Evolutionary conservation across 2,888 invertebrate genomes (phyloP), one percentile per base, ranked within the genome.

Genomic region (Phalera bucephala): DNA sequence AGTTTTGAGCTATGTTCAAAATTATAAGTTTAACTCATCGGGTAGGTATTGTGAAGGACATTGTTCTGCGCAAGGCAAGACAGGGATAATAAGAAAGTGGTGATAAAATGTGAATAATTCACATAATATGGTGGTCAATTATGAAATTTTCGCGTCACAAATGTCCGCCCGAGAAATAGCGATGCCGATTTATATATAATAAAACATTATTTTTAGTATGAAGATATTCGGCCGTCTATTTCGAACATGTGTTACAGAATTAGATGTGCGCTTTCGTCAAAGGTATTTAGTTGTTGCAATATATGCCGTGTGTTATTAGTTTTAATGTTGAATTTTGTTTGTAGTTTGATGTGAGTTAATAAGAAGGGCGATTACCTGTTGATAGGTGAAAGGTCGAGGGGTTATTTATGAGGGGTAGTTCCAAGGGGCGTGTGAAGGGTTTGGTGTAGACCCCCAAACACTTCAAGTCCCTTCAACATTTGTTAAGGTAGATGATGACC

Each of bases 211-310:
- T 53, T 41, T 43, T 21, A 25, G 25, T 35, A 26, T 33, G 33
- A 36, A 40, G 50, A 44, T 43, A 56, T 62, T 45, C 47, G 56
- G 13, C 17, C 31, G 31, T 36, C 45, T 60, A 61, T 60, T 61
- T 53, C 38, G 15, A 49, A 36, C 22, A 25, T 28, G n/a, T 15
- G 6, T 12, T 48, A 46, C 53, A 34, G 37, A 59, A 34, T 48
- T 62, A 59, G 57, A 50, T 62, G 67, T 43, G 90, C 10, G 21
- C 31, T 41, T 38, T 43, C 55, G 52, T 59, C 55, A 52, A 15
- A 32, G 28, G 10, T 39, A 47, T 37, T 30, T 27, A 31, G 37
- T 32, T n/a, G 3, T 20, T 40, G 28, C 27, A 48, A 42, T 31
- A 7, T 42, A 31, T 26, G 9, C 21, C 12, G 28, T 54, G 28